Percentiles rank a stretch among this genome's conserved stretches.
Conservation (phyloP, 2,797 vertebrate species). For the Hydrophis major region DNA sequence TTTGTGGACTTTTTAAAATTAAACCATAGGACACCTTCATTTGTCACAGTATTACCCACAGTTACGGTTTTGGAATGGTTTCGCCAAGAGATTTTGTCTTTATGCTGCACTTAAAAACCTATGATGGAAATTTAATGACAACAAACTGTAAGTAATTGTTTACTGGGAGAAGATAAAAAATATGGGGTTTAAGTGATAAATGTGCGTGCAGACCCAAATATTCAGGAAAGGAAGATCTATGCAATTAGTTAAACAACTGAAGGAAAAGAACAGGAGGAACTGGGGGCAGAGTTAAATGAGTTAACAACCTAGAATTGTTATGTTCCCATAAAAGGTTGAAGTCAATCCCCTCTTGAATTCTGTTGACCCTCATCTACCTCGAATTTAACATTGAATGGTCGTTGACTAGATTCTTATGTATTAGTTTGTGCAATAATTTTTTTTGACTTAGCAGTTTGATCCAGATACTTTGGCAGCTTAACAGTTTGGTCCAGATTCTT, state of each 20-base stretch:
- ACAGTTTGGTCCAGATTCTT: neutral
- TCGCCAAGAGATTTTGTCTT: conserved; percentile 69
- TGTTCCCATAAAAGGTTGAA: neutral
- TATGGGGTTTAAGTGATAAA: neutral
- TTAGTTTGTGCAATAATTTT: neutral
- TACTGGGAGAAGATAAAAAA: neutral
- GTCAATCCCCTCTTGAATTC: neutral
- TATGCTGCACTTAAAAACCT: conserved; percentile 60
- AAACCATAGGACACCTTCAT: conserved; percentile 65
- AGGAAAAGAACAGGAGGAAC: neutral
- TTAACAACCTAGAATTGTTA: neutral
- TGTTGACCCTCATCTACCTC: neutral
- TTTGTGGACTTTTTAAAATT: neutral
- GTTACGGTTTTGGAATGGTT: conserved; percentile 70
- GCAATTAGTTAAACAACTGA: neutral
- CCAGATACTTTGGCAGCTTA: neutral
- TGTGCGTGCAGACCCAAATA: neutral
- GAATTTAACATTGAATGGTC: neutral
- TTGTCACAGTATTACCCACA: conserved; percentile 65
- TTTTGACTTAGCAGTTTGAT: neutral
- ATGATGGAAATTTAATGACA: conserved; percentile 57
- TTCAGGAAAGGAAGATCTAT: neutral
- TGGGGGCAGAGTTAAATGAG: neutral
- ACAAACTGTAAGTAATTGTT: conserved; percentile 68
- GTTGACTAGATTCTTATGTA: neutral